Evolutionary conservation across 2,888 invertebrate genomes (phyloP).

Genomic region (Melinopterus prodromus): DNA sequence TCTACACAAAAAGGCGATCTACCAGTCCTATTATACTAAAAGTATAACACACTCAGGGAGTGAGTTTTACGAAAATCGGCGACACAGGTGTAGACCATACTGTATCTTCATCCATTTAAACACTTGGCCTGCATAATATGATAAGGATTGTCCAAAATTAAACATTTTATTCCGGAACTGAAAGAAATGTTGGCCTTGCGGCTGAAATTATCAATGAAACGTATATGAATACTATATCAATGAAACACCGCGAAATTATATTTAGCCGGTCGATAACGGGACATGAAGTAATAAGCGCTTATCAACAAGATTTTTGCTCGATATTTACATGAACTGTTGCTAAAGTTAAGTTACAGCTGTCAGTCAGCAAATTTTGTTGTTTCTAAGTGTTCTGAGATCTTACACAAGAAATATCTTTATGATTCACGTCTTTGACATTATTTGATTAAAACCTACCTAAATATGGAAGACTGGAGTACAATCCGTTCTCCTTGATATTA

Average conservation of each 20-base stretch:
- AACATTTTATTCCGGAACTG: background rate
- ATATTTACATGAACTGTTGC: background rate
- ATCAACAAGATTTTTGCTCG: background rate
- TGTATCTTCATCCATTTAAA: no score
- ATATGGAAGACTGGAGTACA: constrained; percentile 85
- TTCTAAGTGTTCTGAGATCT: no score
- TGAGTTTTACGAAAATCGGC: no score
- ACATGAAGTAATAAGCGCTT: background rate
- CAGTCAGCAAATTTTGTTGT: background rate
- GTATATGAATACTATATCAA: no score
- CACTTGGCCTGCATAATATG: no score
- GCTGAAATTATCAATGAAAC: background rate
- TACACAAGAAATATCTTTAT: background rate
- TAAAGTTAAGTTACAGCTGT: background rate
- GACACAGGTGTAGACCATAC: no score
- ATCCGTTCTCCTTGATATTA: constrained; percentile 85
- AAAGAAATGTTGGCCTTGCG: background rate
- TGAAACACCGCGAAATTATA: background rate
- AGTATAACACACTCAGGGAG: no score
- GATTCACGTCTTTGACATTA: background rate
- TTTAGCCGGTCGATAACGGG: background rate
- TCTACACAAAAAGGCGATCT: no score
- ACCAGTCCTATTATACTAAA: no score
- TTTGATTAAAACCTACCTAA: constrained; percentile 64
- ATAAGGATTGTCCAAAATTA: background rate